Base-by-base conservation (phyloP, 23 tunicate species). In the Oikopleura dioica region DNA sequence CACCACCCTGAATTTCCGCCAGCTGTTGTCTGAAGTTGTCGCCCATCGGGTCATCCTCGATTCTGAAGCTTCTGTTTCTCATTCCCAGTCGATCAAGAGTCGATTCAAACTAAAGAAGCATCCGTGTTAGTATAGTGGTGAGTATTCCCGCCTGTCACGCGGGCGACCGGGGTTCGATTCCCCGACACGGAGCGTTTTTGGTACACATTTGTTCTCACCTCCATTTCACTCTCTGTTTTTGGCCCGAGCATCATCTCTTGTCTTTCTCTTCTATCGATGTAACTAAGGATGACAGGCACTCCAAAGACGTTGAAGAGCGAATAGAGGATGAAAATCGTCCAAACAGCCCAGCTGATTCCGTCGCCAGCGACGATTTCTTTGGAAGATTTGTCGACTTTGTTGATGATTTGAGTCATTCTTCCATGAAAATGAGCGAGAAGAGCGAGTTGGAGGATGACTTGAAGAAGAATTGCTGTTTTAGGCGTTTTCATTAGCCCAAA, bases 11-110 rank as follows among this genome's bases (percentile, higher is more conserved):
- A 16, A 63, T 63, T 2, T 63, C 72, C 26, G 16, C 72, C 72
- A 63, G 33, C 16, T 23, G 26, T 63, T 63, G 72, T 2, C 72
- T 23, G 33, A 63, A 63, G 33, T 63, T 63, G 26, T 63, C 72
- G 26, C 72, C 72, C 72, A 63, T 63, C 33, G 72, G 72, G 26
- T 63, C 72, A 28, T 63, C 72, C 26, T 63, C 72, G 26, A 63
- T 63, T 63, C 72, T 23, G 26, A 63, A 63, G 26, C 72, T 63
- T 63, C 72, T 23, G 26, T 63, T 63, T 63, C 72, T 23, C 72
- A 63, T 31, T 2, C 72, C 72, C 72, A 63, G 16, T 28, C 72
- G 72, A 28, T 63, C 26, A 28, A 12, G 26, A 2, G 72, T 16
- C 4, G 16, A 12, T 63, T 23, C 4, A 63, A 12, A 63, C 72